Base-by-base conservation (phyloP, 1,140 invertebrate species). In the Lethocerus indicus region DNA sequence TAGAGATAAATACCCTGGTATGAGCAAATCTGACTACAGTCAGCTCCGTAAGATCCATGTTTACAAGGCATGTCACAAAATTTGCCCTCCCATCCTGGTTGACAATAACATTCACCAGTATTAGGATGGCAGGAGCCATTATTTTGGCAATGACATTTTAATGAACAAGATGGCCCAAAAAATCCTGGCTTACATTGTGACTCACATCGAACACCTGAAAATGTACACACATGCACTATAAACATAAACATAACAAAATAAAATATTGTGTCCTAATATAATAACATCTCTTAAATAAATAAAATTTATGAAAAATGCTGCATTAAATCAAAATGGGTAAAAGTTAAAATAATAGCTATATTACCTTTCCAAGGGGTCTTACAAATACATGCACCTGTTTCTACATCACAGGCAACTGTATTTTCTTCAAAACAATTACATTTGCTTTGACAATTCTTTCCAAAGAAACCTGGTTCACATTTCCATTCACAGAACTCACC, bases 71-170 rank as follows among this genome's bases (percentile, higher is more conserved):
- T 54, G 28, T 71, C 68, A 63, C 92, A 97, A 49, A 77, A 71
- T 6, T 64, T 62, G 6, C 90, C 90, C 56, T 76, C 75, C 79
- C 82, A 89, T 40, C 92, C 92, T 26, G 83, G 70, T 16, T 79
- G 70, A 68, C 92, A 96, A 50, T 81, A 71, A 62, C 91, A 95
- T 51, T 67, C 69, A 24, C 89, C 90, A 14, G 73, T 79, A 12
- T 71, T 64, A 26, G 78, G 75, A 63, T 91, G 79, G 66, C 91
- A 95, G n/a, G 83, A 83, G 48, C 83, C 85, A 62, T 86, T 83
- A 64, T 87, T 82, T 54, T 72, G 68, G 67, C 92, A 97, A 57
- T 80, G 74, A 64, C 91, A 94, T 44, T 72, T 66, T 57, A 75
- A 67, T 53, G 75, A 69, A 67, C 91, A 95, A 58, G 81, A 68